These are phyloP conservation scores for Actinemys pallida DNA, from an alignment of 2,113 vertebrate species.

Conservation along the genomic window DNA sequence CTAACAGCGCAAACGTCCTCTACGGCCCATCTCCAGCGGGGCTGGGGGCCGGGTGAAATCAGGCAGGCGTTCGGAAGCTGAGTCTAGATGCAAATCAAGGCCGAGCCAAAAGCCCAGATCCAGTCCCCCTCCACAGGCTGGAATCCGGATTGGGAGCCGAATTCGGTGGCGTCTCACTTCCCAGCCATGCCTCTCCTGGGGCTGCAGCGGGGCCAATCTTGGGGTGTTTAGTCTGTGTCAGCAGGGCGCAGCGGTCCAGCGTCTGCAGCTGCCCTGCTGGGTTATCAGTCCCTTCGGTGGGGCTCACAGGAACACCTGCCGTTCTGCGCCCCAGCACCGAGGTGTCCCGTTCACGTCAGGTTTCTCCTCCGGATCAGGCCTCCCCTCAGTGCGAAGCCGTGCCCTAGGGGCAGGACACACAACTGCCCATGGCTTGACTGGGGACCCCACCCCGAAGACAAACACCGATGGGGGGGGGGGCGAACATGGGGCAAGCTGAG, in stretches of 20 bases:
- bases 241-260: not conserved
- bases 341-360: not conserved
- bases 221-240: not conserved
- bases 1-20: not conserved
- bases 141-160: not conserved
- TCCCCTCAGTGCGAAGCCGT: not conserved
- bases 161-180: not conserved
- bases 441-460: not conserved
- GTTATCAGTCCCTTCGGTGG: not conserved
- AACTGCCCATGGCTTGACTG: not conserved
- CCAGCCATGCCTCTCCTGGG: not conserved
- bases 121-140: not conserved
- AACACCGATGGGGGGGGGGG: not conserved
- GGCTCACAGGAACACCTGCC: not conserved
- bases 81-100: not conserved
- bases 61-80: not conserved
- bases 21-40: not conserved
- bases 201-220: too few species aligned
- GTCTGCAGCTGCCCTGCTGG: not conserved
- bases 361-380: not conserved
- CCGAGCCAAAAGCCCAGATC: not conserved
- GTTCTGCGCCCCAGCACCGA: not conserved
- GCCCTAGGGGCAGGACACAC: too few species aligned
- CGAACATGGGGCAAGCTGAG: too few species aligned
- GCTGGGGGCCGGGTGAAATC: not conserved